A percentile compares a stretch with the other conserved stretches of the same genome.
Conservation (phyloP, 2,888 invertebrate genomes). For the Ophonus ardosiacus region DNA sequence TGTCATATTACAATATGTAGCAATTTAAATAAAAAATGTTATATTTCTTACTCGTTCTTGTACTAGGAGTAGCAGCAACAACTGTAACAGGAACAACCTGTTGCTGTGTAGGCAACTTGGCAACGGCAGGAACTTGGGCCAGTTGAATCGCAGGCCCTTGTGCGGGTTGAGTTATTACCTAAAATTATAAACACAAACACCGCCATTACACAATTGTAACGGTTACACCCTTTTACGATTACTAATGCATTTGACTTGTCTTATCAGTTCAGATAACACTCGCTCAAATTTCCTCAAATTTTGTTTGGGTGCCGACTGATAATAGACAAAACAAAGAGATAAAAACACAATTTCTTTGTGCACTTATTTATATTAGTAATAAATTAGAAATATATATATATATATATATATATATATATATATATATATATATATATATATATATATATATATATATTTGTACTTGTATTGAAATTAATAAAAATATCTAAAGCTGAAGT, state of each 20-base stretch:
- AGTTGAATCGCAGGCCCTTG: conserved; percentile 74
- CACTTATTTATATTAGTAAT: too few species aligned
- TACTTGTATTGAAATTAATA: too few species aligned
- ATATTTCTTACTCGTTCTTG: conserved; percentile 73
- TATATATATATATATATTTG: too few species aligned
- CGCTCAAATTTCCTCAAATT: conserved; percentile 4
- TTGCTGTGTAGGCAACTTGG: conserved; percentile 69
- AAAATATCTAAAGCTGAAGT: too few species aligned
- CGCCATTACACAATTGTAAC: background rate
- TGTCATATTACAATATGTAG: too few species aligned
- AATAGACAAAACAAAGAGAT: conserved; percentile 1
- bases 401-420: too few species aligned
- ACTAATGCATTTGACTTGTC: conserved; percentile 8
- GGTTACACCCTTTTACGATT: conserved; percentile 3
- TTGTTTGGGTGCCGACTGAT: background rate
- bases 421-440: too few species aligned
- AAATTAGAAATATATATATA: too few species aligned
- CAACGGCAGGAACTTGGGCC: conserved; percentile 72
- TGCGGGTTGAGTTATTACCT: conserved; percentile 74
- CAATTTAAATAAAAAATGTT: too few species aligned
- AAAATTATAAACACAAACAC: conserved; percentile 2
- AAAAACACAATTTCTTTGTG: background rate
- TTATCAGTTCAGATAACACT: conserved; percentile 14
- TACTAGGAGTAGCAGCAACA: conserved; percentile 67
- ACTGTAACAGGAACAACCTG: conserved; percentile 42